phyloP scores from a whole-genome alignment of 2,797 vertebrate species.

The Gila robusta region DNA sequence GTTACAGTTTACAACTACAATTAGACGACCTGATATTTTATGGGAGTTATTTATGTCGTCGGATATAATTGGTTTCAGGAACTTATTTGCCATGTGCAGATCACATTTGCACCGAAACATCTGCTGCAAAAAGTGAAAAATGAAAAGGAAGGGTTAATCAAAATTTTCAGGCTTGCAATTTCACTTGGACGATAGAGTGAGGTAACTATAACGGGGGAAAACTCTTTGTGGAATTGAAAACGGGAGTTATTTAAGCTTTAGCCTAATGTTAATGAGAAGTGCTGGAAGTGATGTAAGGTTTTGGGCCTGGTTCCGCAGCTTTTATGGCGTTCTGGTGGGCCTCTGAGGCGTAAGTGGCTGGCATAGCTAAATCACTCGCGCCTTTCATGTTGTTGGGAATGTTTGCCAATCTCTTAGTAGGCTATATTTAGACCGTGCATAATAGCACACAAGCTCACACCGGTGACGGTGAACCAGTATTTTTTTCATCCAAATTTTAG shows the following conservation, averaged over 20 bases:
- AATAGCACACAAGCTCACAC: constrained; percentile 53
- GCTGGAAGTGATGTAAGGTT: constrained; percentile 49
- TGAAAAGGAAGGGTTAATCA: constrained; percentile 57
- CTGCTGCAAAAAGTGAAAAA: constrained; percentile 54
- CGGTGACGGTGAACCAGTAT: not conserved
- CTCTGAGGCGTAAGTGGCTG: constrained; percentile 62
- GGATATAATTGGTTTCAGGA: constrained; percentile 65
- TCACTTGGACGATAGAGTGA: constrained; percentile 48
- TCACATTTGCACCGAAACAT: constrained; percentile 62
- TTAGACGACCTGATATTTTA: constrained; percentile 65
- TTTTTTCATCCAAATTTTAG: not conserved
- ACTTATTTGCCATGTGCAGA: constrained; percentile 64
- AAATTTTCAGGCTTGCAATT: constrained; percentile 50
- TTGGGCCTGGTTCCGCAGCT: constrained; percentile 36
- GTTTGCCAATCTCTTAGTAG: constrained; percentile 79
- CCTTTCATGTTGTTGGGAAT: constrained; percentile 81
- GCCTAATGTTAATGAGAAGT: constrained; percentile 52
- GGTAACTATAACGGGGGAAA: constrained; percentile 47
- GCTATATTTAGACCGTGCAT: constrained; percentile 66
- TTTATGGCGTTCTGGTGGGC: constrained; percentile 65
- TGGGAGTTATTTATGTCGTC: constrained; percentile 65
- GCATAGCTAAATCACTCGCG: constrained; percentile 82
- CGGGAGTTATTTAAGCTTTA: constrained; percentile 47
- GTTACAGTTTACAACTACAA: constrained; percentile 65
- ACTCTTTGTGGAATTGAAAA: constrained; percentile 42